Evolutionary conservation across 1,140 invertebrate genomes (phyloP).

Genomic region (Drosophila malerkotliana): DNA sequence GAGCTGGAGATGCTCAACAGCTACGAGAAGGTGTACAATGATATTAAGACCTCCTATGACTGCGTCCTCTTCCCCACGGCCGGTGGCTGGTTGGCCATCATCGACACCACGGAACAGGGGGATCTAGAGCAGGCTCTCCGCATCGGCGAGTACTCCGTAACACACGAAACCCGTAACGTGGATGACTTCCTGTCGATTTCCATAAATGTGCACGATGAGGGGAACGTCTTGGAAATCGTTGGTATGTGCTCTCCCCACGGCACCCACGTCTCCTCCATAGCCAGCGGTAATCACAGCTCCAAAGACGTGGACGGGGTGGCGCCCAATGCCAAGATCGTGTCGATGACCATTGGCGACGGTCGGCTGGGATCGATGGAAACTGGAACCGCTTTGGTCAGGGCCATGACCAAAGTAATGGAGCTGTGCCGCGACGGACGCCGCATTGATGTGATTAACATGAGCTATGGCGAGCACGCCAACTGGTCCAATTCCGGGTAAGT

Average conservation of each 20-base stretch:
- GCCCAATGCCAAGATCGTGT: slow-evolving; percentile 97
- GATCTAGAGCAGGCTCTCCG: slow-evolving; percentile 90
- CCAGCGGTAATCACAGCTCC: slow-evolving; percentile 95
- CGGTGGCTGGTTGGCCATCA: slow-evolving; percentile 88
- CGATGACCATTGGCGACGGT: slow-evolving; percentile 95
- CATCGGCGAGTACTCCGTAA: slow-evolving; percentile 93
- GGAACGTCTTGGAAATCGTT: slow-evolving; percentile 96
- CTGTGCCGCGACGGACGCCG: slow-evolving; percentile 86
- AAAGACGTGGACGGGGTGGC: slow-evolving; percentile 97
- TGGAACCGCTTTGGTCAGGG: slow-evolving; percentile 94
- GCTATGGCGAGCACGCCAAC: slow-evolving; percentile 97
- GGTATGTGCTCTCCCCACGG: slow-evolving; percentile 97
- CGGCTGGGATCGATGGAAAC: slow-evolving; percentile 97
- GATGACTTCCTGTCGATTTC: slow-evolving; percentile 95
- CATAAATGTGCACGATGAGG: slow-evolving; percentile 96
- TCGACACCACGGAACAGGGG: slow-evolving; percentile 85
- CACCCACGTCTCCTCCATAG: slow-evolving; percentile 98
- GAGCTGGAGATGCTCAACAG: slow-evolving; percentile 92
- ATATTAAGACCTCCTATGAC: slow-evolving; percentile 95
- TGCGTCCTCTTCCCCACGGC: slow-evolving; percentile 94
- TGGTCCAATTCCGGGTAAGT: slow-evolving; percentile 94
- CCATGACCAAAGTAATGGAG: slow-evolving; percentile 94
- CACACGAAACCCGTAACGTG: slow-evolving; percentile 91
- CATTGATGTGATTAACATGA: slow-evolving; percentile 98
- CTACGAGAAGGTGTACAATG: slow-evolving; percentile 95